A percentile compares a stretch with the other conserved stretches of the same genome.
These are phyloP conservation scores for Tringa solitaria DNA, from an alignment of 2,113 vertebrate species.

Conservation along the genomic window DNA sequence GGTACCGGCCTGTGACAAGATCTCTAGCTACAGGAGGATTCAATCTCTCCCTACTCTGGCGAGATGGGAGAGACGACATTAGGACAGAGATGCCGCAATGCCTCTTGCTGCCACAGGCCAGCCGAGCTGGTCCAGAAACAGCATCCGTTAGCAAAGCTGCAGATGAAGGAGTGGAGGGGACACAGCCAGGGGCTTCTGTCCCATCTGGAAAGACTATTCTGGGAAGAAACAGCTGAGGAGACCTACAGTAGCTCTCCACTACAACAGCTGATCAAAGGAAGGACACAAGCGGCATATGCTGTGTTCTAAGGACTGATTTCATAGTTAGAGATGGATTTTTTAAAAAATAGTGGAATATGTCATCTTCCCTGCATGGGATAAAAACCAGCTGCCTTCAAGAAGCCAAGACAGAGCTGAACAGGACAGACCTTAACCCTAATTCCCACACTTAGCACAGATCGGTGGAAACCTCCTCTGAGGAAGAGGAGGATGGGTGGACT, in stretches of 20 bases:
- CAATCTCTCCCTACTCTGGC: rapidly evolving
- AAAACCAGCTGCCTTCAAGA: neutral
- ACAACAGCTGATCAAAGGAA: neutral
- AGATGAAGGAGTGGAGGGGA: neutral
- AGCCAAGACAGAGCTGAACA: neutral
- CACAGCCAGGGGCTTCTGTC: neutral
- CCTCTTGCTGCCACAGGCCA: neutral
- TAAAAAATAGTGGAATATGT: neutral
- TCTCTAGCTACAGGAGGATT: neutral
- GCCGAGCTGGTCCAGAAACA: neutral
- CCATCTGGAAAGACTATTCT: neutral
- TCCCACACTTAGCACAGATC: neutral
- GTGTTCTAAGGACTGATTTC: neutral
- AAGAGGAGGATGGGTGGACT: neutral
- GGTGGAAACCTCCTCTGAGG: neutral
- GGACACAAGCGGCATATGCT: neutral
- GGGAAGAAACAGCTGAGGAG: neutral
- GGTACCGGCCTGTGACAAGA: neutral
- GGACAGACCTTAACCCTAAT: neutral
- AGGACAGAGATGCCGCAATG: neutral
- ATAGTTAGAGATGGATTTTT: neutral
- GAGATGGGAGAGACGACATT: neutral
- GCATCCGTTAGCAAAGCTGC: neutral
- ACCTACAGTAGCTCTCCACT: neutral
- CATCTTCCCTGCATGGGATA: neutral